Conservation (phyloP, 2,113 vertebrate species). For the Takifugu flavidus region DNA sequence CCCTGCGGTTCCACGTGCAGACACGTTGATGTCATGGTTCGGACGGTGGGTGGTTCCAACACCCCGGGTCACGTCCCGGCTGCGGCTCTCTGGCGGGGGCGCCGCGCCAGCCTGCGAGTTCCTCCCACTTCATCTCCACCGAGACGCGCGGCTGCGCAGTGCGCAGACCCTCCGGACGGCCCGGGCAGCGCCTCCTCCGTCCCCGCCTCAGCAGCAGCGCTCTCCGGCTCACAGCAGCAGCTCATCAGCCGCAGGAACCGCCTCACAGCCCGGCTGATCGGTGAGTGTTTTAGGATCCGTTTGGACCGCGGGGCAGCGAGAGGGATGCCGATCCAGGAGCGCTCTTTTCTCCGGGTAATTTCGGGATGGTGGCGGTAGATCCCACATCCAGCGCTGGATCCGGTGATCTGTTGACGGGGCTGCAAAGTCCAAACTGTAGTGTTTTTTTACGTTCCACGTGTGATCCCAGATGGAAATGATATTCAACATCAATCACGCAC, state of each 20-base stretch:
- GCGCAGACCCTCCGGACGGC: conserved; percentile 40
- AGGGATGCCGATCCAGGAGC: too few species aligned
- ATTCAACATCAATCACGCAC: background rate
- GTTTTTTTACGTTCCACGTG: conserved; percentile 9
- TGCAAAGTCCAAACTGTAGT: conserved; percentile 1
- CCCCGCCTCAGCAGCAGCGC: conserved; percentile 1
- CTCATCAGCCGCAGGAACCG: too few species aligned
- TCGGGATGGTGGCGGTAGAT: too few species aligned
- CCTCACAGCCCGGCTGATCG: too few species aligned
- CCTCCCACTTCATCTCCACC: conserved; percentile 57
- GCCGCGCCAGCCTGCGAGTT: conserved; percentile 23
- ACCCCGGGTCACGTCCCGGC: conserved; percentile 53
- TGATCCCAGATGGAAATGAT: conserved; percentile 16
- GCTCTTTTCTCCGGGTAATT: too few species aligned
- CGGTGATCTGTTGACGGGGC: too few species aligned
- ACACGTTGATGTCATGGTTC: too few species aligned
- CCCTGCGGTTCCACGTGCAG: too few species aligned
- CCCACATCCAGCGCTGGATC: too few species aligned
- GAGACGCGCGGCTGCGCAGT: conserved; percentile 57
- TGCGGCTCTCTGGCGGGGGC: conserved; percentile 43
- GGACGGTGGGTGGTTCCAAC: conserved; percentile 18
- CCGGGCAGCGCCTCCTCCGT: conserved; percentile 36
- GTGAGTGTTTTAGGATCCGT: too few species aligned
- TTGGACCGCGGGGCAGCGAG: too few species aligned
- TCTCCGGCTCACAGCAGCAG: too few species aligned